Conservation (phyloP, 2,797 vertebrate genomes). For the Orientallactaga sibirica region DNA sequence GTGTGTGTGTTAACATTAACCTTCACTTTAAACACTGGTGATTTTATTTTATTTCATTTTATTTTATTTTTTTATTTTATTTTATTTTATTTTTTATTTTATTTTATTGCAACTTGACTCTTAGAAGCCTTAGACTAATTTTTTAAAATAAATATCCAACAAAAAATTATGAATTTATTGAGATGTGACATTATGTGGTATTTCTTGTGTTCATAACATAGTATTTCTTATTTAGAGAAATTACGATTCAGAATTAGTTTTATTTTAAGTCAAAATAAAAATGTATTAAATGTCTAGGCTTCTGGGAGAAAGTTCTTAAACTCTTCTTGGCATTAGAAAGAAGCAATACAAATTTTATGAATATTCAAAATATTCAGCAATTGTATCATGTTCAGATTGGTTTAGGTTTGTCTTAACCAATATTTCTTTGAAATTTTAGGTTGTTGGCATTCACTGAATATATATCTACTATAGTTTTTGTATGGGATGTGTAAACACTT, state of each 20-base stretch:
- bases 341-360: constrained; percentile 74
- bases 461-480: constrained; percentile 74
- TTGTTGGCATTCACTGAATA: constrained; percentile 78
- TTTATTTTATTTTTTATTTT: not conserved
- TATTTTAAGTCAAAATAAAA: constrained; percentile 74
- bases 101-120: constrained; percentile 82
- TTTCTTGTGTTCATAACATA: constrained; percentile 77
- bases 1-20: constrained; percentile 77
- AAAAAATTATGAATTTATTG: constrained; percentile 80
- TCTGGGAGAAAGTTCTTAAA: constrained; percentile 79
- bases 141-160: constrained; percentile 74
- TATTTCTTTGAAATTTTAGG: constrained; percentile 79
- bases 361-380: constrained; percentile 73
- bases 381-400: constrained; percentile 70
- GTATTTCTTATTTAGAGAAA: constrained; percentile 69
- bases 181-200: constrained; percentile 83
- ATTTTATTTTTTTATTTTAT: no score
- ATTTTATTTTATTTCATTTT: constrained; percentile 80
- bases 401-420: constrained; percentile 78
- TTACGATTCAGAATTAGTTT: constrained; percentile 67
- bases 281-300: constrained; percentile 80
- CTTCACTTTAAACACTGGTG: constrained; percentile 80
- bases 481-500: constrained; percentile 65
- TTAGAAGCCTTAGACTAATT: constrained; percentile 85
- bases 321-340: constrained; percentile 77